phyloP scores from a whole-genome alignment of 2,797 vertebrate genomes.

The Triplophysa bombifrons region DNA sequence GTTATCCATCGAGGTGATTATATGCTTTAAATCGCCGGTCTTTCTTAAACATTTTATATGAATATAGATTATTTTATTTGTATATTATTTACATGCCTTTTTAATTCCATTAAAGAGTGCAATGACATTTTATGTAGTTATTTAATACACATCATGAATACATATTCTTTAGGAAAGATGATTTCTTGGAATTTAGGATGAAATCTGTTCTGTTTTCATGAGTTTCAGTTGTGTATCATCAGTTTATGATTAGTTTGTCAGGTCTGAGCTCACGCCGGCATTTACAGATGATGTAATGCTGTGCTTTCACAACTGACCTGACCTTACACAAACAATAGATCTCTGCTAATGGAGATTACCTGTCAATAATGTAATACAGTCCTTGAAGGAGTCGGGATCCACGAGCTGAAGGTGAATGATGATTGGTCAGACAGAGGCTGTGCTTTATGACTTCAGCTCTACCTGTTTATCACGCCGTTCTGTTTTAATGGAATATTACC shows the following conservation, averaged over 20 bases:
- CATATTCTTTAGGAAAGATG: neutral
- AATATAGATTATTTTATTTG: no score
- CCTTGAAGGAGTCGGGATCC: neutral
- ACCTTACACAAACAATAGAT: neutral
- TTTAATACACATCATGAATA: no score
- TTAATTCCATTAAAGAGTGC: no score
- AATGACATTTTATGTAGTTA: no score
- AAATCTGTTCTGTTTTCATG: neutral
- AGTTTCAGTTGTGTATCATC: neutral
- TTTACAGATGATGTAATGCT: neutral
- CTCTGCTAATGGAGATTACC: constrained; percentile 1
- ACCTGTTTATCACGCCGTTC: neutral
- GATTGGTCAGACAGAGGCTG: neutral
- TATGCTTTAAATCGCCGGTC: no score
- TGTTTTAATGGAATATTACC: neutral
- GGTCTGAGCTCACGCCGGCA: neutral
- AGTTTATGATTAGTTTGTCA: neutral
- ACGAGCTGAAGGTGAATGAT: neutral
- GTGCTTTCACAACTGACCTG: neutral
- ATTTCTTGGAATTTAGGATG: neutral
- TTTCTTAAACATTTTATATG: no score
- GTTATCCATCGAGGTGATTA: no score
- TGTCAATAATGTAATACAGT: neutral
- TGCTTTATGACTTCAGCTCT: neutral
- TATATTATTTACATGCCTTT: no score